Conservation (phyloP, 2,113 vertebrate species). For the Talpa occidentalis region DNA sequence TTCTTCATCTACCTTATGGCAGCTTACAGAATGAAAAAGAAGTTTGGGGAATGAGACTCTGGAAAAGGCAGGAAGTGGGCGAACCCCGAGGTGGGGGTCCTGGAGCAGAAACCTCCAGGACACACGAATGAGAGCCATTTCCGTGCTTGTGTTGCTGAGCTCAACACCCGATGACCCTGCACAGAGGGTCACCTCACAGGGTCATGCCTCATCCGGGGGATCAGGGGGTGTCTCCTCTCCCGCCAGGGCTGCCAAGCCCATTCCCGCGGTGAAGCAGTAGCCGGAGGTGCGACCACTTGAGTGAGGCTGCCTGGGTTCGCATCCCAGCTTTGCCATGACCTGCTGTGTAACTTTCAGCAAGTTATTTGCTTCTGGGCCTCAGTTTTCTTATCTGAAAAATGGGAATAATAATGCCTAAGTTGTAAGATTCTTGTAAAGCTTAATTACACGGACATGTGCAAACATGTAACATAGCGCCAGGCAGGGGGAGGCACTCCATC, state of each 20-base stretch:
- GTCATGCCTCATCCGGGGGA: neutral
- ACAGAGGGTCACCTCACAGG: neutral
- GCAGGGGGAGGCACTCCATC: neutral
- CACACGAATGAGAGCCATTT: neutral
- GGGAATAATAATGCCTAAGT: neutral
- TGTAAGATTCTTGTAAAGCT: neutral
- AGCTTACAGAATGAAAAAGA: neutral
- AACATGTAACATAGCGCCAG: neutral
- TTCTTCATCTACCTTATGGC: neutral
- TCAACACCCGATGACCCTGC: neutral
- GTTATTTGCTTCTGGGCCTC: neutral
- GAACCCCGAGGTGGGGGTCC: neutral
- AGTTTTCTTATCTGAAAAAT: conserved; percentile 46
- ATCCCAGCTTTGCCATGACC: neutral
- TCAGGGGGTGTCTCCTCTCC: too few relatives aligned
- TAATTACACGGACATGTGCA: neutral
- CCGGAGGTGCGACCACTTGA: neutral
- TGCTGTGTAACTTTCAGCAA: neutral
- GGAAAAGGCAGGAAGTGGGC: neutral
- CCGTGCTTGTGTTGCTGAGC: neutral
- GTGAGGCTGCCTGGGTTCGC: neutral
- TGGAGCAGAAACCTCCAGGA: neutral
- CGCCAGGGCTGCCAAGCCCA: too few relatives aligned
- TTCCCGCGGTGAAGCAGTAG: neutral
- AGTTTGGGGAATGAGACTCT: neutral